Evolutionary conservation across 2,888 invertebrate genomes (phyloP), one percentile per base, ranked within the genome.

Genomic region (Apamea monoglypha): DNA sequence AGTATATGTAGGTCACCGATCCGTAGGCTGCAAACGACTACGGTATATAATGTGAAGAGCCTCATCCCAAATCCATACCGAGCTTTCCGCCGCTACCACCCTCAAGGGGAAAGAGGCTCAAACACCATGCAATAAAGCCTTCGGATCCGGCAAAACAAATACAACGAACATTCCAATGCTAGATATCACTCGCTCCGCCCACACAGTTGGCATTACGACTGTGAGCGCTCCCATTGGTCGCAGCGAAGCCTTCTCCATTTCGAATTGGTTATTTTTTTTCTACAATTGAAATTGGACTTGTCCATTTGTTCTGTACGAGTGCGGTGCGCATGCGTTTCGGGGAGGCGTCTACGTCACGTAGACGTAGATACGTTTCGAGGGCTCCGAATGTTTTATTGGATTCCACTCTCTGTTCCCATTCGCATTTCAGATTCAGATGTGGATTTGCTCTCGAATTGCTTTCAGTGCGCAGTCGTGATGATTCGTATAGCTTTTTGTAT

Each of bases 141-240:
- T 95, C 95, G 93, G 90, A 96, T 95, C 95, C 92, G 92, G 94
- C 96, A 96, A 96, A 96, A 97, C 96, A 97, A 97, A 97, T 97
- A 97, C 96, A 95, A 96, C 93, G 95, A 94, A 94, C 97, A 97
- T 97, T 97, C 96, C 97, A 97, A 97, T 97, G 96, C 96, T 96
- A 97, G 97, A 97, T 97, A 97, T 97, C 97, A 97, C 94, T 97
- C 93, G 96, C 96, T 90, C 95, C 97, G 96, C 97, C 96, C 94
- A 94, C 96, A 96, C 97, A 97, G 96, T 97, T 93, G 97, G 97
- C 96, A 97, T 97, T 94, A 97, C 96, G 96, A 96, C 94, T 97
- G 96, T 94, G 91, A 91, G 96, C 96, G 93, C 91, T 96, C 95
- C 94, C 91, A 97, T 97, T 97, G 97, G 97, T 94, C 94, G 96